Evolutionary conservation across 2,113 vertebrate genomes (phyloP).

Genomic region (Dicrurus megarhynchus): DNA sequence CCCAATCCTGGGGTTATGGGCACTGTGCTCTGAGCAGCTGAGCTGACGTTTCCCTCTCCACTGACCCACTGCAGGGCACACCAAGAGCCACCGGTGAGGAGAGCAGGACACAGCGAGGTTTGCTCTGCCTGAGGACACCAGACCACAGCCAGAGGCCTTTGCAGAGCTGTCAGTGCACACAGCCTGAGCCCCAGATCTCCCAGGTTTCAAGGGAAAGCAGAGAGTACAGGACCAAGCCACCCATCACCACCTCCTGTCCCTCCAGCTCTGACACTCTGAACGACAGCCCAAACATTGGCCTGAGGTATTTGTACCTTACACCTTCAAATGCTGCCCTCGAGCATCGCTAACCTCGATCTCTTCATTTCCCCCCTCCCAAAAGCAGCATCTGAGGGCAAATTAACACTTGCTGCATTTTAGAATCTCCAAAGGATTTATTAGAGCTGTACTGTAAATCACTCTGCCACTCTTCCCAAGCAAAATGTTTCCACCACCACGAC

Average conservation of each 20-base stretch:
- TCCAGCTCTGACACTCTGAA: neutral
- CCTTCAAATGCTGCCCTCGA: neutral
- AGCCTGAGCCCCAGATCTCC: neutral
- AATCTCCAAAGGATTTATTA: neutral
- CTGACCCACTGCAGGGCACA: neutral
- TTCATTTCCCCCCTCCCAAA: neutral
- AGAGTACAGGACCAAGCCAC: neutral
- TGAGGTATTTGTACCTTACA: neutral
- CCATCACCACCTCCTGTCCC: neutral
- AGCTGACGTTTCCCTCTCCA: neutral
- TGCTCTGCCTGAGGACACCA: neutral
- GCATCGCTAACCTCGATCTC: rapidly evolving
- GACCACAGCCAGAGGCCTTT: neutral
- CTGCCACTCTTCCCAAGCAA: neutral
- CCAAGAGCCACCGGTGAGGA: rapidly evolving
- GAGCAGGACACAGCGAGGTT: neutral
- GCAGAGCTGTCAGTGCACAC: neutral
- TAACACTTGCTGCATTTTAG: neutral
- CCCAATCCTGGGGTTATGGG: neutral
- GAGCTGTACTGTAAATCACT: neutral
- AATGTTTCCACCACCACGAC: neutral
- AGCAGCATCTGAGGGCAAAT: neutral
- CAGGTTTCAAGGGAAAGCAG: neutral
- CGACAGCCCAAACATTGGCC: rapidly evolving
- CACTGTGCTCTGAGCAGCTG: neutral